Percentiles rank a stretch among this genome's conserved stretches.
Evolutionary conservation across 2,888 invertebrate genomes (phyloP).

Genomic region (Orthonychiurus folsomi): DNA sequence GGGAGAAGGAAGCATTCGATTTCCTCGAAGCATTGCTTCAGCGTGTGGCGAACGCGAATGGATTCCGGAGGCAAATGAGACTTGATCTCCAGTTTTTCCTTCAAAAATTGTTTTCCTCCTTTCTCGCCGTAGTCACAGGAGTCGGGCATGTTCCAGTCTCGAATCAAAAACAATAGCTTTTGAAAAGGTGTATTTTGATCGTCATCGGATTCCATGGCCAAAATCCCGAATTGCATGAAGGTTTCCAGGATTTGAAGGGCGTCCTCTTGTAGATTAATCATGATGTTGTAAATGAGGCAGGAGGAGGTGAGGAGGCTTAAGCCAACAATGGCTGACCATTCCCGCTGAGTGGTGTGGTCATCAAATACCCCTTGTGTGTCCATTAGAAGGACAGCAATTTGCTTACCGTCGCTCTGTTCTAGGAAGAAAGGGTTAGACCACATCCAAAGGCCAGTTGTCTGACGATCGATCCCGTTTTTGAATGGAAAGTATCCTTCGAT

Average conservation of each 20-base stretch:
- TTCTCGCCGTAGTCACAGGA: conserved; percentile 72
- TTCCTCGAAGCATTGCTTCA: conserved; percentile 85
- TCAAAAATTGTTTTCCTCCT: conserved; percentile 78
- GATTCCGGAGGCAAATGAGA: conserved; percentile 82
- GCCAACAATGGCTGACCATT: conserved; percentile 24
- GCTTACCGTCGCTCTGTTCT: conserved; percentile 40
- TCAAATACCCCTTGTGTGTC: conserved; percentile 27
- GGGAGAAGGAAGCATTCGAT: conserved; percentile 96
- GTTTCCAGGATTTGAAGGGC: conserved; percentile 13
- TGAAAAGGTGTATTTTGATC: conserved; percentile 59
- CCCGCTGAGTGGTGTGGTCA: conserved; percentile 16
- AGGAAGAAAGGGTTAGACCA: conserved; percentile 44
- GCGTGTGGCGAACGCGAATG: conserved; percentile 81
- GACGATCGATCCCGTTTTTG: conserved; percentile 39
- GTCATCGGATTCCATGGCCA: conserved; percentile 14
- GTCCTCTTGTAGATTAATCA: conserved; percentile 20
- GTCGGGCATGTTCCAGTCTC: conserved; percentile 97
- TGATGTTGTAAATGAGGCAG: conserved; percentile 20
- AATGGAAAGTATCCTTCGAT: conserved; percentile 13
- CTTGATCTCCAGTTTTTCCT: conserved; percentile 73
- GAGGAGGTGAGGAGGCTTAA: conserved; percentile 20
- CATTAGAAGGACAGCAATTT: conserved; percentile 19
- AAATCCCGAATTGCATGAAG: conserved; percentile 21
- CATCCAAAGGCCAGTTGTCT: conserved; percentile 43
- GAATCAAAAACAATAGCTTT: conserved; percentile 74